Evolutionary conservation across 2,113 vertebrate genomes (phyloP).

Genomic region (Tamias sibiricus): DNA sequence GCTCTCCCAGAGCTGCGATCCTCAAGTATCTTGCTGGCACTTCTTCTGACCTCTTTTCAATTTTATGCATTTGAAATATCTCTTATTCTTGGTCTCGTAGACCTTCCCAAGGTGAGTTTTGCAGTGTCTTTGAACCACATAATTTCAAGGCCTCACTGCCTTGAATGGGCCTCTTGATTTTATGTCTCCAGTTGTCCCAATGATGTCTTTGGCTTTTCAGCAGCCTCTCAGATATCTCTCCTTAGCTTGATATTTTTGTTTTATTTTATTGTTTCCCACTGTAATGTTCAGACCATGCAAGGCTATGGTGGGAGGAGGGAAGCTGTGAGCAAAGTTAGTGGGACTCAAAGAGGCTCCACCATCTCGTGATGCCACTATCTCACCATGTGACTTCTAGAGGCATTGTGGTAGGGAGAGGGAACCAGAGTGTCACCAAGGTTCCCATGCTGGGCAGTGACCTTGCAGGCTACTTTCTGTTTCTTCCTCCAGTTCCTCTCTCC

Average conservation of each 20-base stretch:
- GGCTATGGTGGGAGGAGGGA: not conserved
- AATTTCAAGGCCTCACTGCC: not conserved
- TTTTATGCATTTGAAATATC: conserved; percentile 23
- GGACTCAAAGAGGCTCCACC: not conserved
- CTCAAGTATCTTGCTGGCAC: not conserved
- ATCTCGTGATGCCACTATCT: not conserved
- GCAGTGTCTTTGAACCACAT: not conserved
- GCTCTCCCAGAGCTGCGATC: not conserved
- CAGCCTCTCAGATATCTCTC: not conserved
- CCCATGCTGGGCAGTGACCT: not conserved
- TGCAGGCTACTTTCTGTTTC: not conserved
- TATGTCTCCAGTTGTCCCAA: not conserved
- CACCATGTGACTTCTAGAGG: not conserved
- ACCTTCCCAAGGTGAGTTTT: conserved; percentile 56
- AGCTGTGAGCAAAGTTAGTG: not conserved
- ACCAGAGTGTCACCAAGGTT: not conserved
- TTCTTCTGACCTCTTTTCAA: conserved; percentile 43
- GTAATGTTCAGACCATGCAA: not conserved
- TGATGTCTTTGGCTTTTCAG: not conserved
- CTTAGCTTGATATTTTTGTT: not conserved
- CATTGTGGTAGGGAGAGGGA: not conserved
- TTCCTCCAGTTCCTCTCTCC: not conserved
- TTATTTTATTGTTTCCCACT: not conserved
- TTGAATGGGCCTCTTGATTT: not conserved
- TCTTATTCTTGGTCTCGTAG: not conserved